Evolutionary conservation across 1,140 invertebrate species (phyloP), one percentile per base, ranked within the genome.

Genomic region (Drosophila pseudoobscura): DNA sequence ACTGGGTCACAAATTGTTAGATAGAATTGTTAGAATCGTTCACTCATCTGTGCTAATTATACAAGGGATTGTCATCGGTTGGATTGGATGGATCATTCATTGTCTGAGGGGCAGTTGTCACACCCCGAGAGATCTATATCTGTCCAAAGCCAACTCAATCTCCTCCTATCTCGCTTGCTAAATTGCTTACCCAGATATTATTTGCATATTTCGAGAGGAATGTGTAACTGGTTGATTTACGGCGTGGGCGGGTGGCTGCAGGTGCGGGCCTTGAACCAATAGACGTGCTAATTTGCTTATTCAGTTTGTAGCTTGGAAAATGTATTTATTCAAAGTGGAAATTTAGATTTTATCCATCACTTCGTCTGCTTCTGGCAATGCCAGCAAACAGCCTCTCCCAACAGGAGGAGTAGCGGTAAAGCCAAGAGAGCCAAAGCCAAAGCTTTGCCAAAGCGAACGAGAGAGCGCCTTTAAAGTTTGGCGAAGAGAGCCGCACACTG

Each of bases 1-100:
- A 9, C 9, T 20, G 22, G 15, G 45, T 39, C 35, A 13, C 45
- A 47, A 20, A 29, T 29, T 41, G 45, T 69, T 70, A 69, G 20
- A 20, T 20, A 20, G 20, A 20, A 29, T 29, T 24, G 45, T 57
- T 70, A 69, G 69, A 70, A 57, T 69, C 63, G 66, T 50, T 70
- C 39, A 65, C 66, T 70, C 66, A 69, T 70, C 66, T 57, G 53
- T 69, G 66, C 66, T 70, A 70, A 70, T 70, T 69, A 69, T 70
- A 70, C 63, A 5, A 45, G 66, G 66, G 64, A 50, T 70, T 70
- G 66, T 70, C 66, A 70, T 69, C 66, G 66, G 24, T 0, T 26
- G 24, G 24, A 26, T 5, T 26, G 24, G 4, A 69, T 68, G 65
- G 50, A 66, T 68, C 35, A 39, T 11, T 35, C 31, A 35, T 68